Base-by-base conservation (phyloP, 2,113 vertebrate genomes). In the Steatornis caripensis region DNA sequence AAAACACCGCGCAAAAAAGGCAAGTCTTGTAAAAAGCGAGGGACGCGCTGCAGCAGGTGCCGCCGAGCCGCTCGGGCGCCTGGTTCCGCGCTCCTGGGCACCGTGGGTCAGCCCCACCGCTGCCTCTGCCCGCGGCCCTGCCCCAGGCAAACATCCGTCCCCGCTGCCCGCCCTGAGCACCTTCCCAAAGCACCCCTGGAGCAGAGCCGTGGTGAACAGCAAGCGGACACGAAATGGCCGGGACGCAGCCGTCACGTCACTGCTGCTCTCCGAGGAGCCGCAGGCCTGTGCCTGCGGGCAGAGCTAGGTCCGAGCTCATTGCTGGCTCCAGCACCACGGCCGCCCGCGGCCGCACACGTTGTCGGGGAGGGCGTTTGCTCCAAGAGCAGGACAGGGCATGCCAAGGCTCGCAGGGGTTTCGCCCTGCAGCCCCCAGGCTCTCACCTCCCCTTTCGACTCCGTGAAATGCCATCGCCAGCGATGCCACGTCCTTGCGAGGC, bases 171-270 rank as follows among this genome's bases (percentile, higher is more conserved):
- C 36, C 36, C 78, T 3, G 2, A 65, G 53, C 57, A 15, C 72
- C 60, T 24, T 36, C 41, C 84, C 77, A 15, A 3, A 53, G 54
- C 69, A 21, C 2, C 41, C 51, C 84, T 34, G 69, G 26, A 16
- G 57, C 51, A 2, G 53, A 46, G 46, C 34, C 15, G 5, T 4
- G 23, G 32, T 0, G 6, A 77, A 10, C 39, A n/a, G 68, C 43
- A 14, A 41, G 55, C 0, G 21, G 45, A 2, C 3, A 2, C 0
- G 2, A 45, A 4, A 5, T 0, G 19, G 79, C 57, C 1, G 0
- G 39, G 49, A 34, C 16, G 12, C 32, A 41, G 81, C 45, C 1
- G 0, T 24, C 24, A 6, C 64, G 89, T 69, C 37, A 78, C 1
- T 12, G 3, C 9, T n/a, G 10, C 1, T 24, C 39, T 69, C 32